Evolutionary conservation across 2,888 invertebrate species (phyloP), one percentile per base, ranked within the genome.

Genomic region (Laspeyria flexula): DNA sequence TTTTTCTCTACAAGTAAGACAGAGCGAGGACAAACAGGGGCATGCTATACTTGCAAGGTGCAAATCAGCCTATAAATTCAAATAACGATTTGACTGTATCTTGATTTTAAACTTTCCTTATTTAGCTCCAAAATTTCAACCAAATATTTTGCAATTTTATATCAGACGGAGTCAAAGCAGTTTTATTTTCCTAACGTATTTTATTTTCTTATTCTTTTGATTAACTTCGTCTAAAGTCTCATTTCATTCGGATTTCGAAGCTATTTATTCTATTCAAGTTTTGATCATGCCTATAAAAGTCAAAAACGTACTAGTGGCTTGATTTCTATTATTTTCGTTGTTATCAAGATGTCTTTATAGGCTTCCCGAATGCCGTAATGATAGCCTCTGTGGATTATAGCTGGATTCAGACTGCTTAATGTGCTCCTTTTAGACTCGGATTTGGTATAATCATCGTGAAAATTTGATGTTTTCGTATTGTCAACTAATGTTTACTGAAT

Each of bases 321-420:
- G 25, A 16, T 31, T 56, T 35, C 55, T 52, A 65, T 58, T 61
- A 61, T 55, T 51, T 53, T 49, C 48, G 39, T 58, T 50, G 55
- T 65, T 62, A 69, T 56, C 59, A n/a, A 30, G 29, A 37, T 31
- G 43, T 43, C 46, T 69, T 59, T 66, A 69, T 54, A 45, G 44
- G 35, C 42, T 35, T 56, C 27, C 25, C 43, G 40, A 69, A 61
- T 58, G 43, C 58, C 48, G 49, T 58, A 65, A 65, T 69, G 66
- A 58, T 40, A 42, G 53, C 30, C 37, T 51, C 50, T 57, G 48
- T 35, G 33, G 51, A 69, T 59, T 66, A 62, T 59, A 62, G 59
- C 45, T 45, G 40, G 45, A 37, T 34, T 50, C 49, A 51, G 50
- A 65, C 35, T 39, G 63, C 55, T 62, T 66, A 56, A 50, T 50